A percentile compares a stretch with the other conserved stretches of the same genome.
phyloP scores from a whole-genome alignment of 92 coral and sea anemone species.

The Siderastrea radians region DNA sequence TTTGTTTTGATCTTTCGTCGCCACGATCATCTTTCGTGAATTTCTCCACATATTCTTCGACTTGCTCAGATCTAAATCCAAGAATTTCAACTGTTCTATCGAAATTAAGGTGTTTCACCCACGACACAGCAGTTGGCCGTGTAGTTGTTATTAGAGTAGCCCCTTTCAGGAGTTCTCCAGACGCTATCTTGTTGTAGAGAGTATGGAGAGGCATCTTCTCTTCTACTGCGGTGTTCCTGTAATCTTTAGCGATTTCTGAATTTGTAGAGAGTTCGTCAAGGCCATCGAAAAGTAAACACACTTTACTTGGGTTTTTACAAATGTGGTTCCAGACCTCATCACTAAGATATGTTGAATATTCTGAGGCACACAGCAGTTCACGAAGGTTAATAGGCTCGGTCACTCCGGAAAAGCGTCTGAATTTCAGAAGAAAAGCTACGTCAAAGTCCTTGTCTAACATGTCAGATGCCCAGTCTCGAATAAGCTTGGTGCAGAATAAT shows the following conservation, averaged over 20 bases:
- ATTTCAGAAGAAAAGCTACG: not conserved
- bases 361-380: no score
- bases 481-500: conserved; percentile 20
- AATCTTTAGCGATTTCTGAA: conserved; percentile 21
- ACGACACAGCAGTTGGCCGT: not conserved
- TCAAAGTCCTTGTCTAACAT: not conserved
- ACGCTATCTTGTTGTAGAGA: not conserved
- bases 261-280: conserved; percentile 34
- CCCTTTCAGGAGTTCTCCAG: not conserved
- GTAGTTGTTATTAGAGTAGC: not conserved
- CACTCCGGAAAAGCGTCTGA: not conserved
- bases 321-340: no score
- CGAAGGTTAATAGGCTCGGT: conserved; percentile 15
- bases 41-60: no score
- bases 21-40: no score
- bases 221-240: not conserved
- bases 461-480: conserved; percentile 40
- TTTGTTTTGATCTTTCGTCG: no score
- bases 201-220: not conserved
- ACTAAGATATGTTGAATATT: no score
- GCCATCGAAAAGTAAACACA: conserved; percentile 52
- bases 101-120: no score
- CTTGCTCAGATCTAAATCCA: no score
- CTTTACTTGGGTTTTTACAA: not conserved
- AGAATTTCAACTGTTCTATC: no score